These are phyloP conservation scores for Todus mexicanus DNA, from an alignment of 2,797 vertebrate genomes.

Conservation along the genomic window DNA sequence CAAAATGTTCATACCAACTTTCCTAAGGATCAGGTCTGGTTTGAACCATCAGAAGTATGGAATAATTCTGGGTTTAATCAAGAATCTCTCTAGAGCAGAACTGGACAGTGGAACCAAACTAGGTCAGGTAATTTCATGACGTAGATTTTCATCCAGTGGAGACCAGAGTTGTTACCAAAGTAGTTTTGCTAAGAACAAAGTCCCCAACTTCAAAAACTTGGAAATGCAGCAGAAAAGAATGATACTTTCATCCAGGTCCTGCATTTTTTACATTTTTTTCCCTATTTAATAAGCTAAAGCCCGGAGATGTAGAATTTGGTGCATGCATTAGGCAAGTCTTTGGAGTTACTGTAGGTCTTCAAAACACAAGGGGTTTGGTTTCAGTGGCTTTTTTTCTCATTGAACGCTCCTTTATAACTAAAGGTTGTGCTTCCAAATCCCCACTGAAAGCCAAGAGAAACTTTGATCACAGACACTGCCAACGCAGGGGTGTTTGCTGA, in stretches of 20 bases:
- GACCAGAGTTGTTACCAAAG: slow-evolving; percentile 29
- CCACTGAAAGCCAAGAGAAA: background rate
- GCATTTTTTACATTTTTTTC: slow-evolving; percentile 38
- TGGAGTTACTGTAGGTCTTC: background rate
- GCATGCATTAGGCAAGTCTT: slow-evolving; percentile 17
- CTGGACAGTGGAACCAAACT: background rate
- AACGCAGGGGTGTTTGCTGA: background rate
- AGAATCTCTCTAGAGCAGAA: background rate
- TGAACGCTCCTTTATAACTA: background rate
- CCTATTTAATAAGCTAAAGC: slow-evolving; percentile 28
- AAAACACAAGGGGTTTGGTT: background rate
- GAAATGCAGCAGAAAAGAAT: background rate
- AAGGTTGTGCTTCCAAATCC: background rate
- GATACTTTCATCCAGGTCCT: slow-evolving; percentile 34
- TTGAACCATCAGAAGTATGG: background rate
- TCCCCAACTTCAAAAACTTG: slow-evolving; percentile 20
- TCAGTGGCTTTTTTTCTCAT: background rate
- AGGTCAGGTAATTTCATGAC: background rate
- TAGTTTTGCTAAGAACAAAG: slow-evolving; percentile 59
- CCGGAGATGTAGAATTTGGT: slow-evolving; percentile 7
- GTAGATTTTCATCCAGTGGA: background rate
- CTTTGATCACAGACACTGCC: background rate
- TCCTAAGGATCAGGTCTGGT: background rate
- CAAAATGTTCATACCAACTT: background rate
- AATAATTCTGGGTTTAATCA: background rate